Evolutionary conservation across 2,797 vertebrate species (phyloP), one percentile per base, ranked within the genome.

Genomic region (Cuculus canorus): DNA sequence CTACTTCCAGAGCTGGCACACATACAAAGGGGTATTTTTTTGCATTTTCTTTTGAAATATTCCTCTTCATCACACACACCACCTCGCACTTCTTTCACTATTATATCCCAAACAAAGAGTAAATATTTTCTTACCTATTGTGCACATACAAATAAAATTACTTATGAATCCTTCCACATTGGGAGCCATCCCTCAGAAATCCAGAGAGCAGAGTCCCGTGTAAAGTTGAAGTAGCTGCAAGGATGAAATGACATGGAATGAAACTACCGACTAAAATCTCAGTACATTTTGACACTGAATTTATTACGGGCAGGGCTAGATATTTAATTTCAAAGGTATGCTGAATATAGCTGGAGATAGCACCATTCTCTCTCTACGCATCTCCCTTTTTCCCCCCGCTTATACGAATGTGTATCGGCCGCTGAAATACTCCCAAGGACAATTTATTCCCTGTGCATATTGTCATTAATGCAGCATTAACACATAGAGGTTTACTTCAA

Each of bases 371-470:
- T 45, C 59, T 24, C 25, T 13, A 9, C 1, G 2, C 6, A 59
- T 10, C 25, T 37, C 33, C 24, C 14, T 25, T 33, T 8, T 5
- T 18, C n/a, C 21, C n/a, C 21, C 13, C n/a, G 5, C 9, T 8
- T 32, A 5, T 0, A 5, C 13, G 16, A 57, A 18, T 6, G 52
- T 0, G 7, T 8, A 17, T 7, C 30, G 14, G 16, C 30, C 53
- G 28, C 9, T 4, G 30, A 17, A 48, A 43, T 5, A 1, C 17
- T 18, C 54, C 47, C 45, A 11, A 48, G 23, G 33, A 54, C 6
- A 3, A 30, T 10, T 30, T 35, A 43, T 33, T 35, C 53, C 79
- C 32, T 16, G 7, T 3, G 12, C 8, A 2, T 30, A 6, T 56
- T 41, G 37, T 28, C 2, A 0, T 39, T 59, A 27, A 7, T 2